Conservation (phyloP, 2,113 vertebrate genomes). For the Pitta sordida region DNA sequence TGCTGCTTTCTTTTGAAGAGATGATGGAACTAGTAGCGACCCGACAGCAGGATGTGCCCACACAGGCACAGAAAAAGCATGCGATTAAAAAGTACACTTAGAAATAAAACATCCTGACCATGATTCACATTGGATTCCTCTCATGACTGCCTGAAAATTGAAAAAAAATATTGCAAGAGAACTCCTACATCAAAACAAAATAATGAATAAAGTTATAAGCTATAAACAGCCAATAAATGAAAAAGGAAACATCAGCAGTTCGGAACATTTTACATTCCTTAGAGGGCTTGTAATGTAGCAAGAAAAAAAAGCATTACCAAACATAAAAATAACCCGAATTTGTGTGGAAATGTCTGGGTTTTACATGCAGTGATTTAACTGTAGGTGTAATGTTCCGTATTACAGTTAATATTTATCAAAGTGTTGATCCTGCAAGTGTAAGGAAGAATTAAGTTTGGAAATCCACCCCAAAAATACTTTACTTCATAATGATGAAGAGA, state of each 20-base stretch:
- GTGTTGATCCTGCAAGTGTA: neutral
- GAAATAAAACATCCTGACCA: neutral
- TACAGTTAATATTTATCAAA: neutral
- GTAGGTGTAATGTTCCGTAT: neutral
- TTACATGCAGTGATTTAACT: neutral
- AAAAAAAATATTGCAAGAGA: neutral
- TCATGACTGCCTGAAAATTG: neutral
- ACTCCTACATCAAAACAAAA: neutral
- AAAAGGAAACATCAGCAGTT: conserved; percentile 2
- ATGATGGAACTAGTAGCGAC: conserved; percentile 13
- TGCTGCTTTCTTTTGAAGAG: conserved; percentile 19
- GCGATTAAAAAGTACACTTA: conserved; percentile 3
- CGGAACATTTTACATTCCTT: conserved; percentile 26
- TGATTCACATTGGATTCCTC: neutral
- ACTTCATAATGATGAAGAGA: neutral
- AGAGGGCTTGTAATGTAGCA: conserved; percentile 1
- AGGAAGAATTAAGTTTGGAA: neutral
- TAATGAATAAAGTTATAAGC: neutral
- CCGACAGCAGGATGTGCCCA: neutral
- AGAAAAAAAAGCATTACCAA: neutral
- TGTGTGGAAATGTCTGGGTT: neutral
- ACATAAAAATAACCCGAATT: conserved; percentile 4
- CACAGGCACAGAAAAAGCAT: neutral
- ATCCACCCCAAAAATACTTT: neutral
- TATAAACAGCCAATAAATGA: neutral